phyloP scores from a whole-genome alignment of 2,888 invertebrate genomes.

The Latrodectus elegans region DNA sequence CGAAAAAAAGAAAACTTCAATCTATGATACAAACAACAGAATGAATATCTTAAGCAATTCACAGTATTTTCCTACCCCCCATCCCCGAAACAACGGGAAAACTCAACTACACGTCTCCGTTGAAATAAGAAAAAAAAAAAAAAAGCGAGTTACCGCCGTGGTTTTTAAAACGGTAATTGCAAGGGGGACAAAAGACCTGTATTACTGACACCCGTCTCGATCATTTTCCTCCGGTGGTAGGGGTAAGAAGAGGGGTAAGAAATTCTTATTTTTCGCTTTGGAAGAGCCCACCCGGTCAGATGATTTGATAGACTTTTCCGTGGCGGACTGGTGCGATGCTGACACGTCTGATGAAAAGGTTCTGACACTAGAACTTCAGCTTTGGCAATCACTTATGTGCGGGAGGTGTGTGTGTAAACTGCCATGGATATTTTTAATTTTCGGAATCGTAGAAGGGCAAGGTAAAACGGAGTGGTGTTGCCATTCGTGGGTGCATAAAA shows the following conservation, averaged over 20 bases:
- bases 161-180: slow-evolving; percentile 67
- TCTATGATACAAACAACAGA: not conserved
- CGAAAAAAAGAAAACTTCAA: not conserved
- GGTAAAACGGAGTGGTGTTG: no score
- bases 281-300: not conserved
- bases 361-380: not conserved
- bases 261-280: not conserved
- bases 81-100: not conserved
- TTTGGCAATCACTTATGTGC: not conserved
- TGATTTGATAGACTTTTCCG: not conserved
- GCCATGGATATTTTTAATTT: no score
- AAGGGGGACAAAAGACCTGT: slow-evolving; percentile 40
- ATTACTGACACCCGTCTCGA: slow-evolving; percentile 47
- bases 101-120: not conserved
- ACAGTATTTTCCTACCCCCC: not conserved
- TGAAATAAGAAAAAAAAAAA: not conserved
- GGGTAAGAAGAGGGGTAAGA: slow-evolving; percentile 8
- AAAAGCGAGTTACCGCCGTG: slow-evolving; percentile 38
- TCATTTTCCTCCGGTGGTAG: slow-evolving; percentile 4
- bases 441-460: no score
- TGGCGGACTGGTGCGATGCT: not conserved
- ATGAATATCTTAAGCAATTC: not conserved
- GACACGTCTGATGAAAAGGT: not conserved
- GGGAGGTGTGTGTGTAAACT: no score
- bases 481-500: no score